Evolutionary conservation across 2,888 invertebrate species (phyloP), one percentile per base, ranked within the genome.

Genomic region (Chloromyia formosa): DNA sequence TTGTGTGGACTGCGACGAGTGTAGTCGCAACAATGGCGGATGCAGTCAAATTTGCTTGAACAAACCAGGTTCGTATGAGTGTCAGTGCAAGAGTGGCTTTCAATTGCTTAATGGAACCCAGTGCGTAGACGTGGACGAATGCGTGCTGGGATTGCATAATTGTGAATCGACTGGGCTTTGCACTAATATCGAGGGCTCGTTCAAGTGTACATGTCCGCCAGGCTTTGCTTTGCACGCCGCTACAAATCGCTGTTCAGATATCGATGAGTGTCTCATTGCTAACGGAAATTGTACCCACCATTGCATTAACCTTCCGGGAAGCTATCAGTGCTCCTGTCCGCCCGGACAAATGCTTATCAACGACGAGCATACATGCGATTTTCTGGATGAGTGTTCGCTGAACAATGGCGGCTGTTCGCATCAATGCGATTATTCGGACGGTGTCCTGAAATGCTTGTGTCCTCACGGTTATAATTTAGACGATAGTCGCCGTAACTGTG

Each of bases 1-100:
- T 1, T 88, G 88, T 75, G 73, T 80, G 9, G 88, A 88, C 81
- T 82, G 88, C 16, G 87, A 90, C 79, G 90, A 90, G 81, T 90
- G 90, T 77, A 81, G 81, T 12, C 80, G 81, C 42, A 78, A 83
- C 27, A 86, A 86, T 74, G 86, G 84, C 0, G 85, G 84, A 35
- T 84, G 86, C 80, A 81, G 85, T 81, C 83, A 86, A 71, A 78
- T 82, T 12, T 88, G 88, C 78, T 82, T 83, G 76, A 88, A 89
- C 78, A 82, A 82, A 23, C 82, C 83, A 78, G 88, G 88, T 78
- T 85, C 86, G 77, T 87, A 87, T 80, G 82, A 83, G 77, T 90
- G 90, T 79, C 82, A 83, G 5, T 90, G 90, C 78, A 83, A 84
- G 0, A 79, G 81, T 16, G 89, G 89, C 14, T 86, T 80, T 75